Base-by-base conservation (phyloP, 2,888 invertebrate genomes). In the Sesia bembeciformis region DNA sequence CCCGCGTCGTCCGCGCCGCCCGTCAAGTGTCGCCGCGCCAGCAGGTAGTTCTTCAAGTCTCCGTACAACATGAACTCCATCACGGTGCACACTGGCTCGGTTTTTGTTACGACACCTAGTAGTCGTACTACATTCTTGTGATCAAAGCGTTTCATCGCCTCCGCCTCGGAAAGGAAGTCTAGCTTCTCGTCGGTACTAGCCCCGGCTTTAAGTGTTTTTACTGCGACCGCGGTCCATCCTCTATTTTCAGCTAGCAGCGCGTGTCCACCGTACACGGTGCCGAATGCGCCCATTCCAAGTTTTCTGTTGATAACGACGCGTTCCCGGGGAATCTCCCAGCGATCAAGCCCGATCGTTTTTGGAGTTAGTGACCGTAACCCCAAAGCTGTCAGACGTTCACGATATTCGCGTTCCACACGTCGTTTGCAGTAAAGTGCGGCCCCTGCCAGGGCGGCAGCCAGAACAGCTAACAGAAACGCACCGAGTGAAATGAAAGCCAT, bases 41-140 rank as follows among this genome's bases (percentile, higher is more conserved):
- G 80, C 56, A 98, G 89, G 81, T 94, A 98, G 5, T 95, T 96
- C 84, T 97, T 97, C 62, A 98, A 84, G 77, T 98, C 97, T 39
- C 97, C 98, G 74, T 97, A 96, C 43, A 97, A 85, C 95, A 97
- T 96, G 72, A 96, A 97, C 79, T 98, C 97, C 97, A 98, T 97
- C 7, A 98, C 93, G 0, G 96, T 96, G 72, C 96, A 95, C 51
- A 97, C 94, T 0, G 97, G 97, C 68, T 97, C 96, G 51, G 92
- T 93, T 70, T 95, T 93, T 1, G 97, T 95, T 66, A 96, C 96
- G 6, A 98, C 97, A 0, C 95, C 97, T 38, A 97, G 82, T 40
- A 98, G 85, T 63, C 93, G 92, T 7, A 98, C 94, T 54, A 98
- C 94, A 77, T 98, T 97, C 68, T 94, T 93, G 76, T 98, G 97